These are phyloP conservation scores for Sakesphorus luctuosus DNA, from an alignment of 2,113 vertebrate genomes.

Conservation along the genomic window DNA sequence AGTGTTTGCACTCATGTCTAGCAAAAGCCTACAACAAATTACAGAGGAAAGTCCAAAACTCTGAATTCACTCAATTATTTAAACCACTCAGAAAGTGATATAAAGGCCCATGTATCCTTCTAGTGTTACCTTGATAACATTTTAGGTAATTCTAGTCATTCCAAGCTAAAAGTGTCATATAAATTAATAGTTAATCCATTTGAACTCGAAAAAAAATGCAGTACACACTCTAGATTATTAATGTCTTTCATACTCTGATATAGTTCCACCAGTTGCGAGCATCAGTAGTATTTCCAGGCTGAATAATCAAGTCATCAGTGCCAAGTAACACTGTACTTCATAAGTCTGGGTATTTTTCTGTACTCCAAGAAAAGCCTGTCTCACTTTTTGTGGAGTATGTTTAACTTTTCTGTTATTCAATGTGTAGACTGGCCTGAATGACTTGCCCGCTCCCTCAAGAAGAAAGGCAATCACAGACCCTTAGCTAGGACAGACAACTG, in stretches of 20 bases:
- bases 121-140: not conserved
- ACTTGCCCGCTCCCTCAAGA: not conserved
- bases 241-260: not conserved
- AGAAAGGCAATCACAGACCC: not conserved
- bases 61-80: not conserved
- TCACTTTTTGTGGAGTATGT: not conserved
- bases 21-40: not conserved
- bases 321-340: not conserved
- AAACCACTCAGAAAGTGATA: not conserved
- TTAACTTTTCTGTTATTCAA: not conserved
- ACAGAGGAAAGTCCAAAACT: not conserved
- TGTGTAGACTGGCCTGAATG: not conserved
- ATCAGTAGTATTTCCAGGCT: not conserved
- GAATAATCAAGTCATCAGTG: not conserved
- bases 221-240: not conserved
- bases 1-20: not conserved
- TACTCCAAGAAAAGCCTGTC: not conserved
- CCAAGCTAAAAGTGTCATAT: not conserved
- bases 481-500: slow-evolving; percentile 1
- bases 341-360: not conserved
- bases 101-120: not conserved
- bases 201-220: not conserved
- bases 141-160: not conserved
- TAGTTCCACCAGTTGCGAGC: not conserved
- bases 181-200: not conserved